phyloP scores from a whole-genome alignment of 2,113 vertebrate species.

The Shinisaurus crocodilurus region DNA sequence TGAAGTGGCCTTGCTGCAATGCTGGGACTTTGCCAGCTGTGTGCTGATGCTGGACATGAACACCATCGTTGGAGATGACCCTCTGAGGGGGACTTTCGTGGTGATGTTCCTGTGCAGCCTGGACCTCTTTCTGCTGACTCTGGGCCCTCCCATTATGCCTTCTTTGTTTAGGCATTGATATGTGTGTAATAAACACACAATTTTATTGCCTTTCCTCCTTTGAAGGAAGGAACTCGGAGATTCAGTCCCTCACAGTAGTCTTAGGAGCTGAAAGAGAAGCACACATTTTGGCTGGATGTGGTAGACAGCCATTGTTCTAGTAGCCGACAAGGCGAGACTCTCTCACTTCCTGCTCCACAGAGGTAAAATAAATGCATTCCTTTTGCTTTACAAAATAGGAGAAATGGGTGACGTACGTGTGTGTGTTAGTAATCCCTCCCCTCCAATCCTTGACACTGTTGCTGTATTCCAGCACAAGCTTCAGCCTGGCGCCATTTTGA shows the following conservation, averaged over 20 bases:
- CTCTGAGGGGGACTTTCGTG: neutral
- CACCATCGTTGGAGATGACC: neutral
- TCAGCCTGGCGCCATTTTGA: neutral
- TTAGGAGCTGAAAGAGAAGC: neutral
- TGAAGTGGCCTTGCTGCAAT: neutral
- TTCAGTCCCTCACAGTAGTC: neutral
- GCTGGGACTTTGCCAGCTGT: too few relatives aligned
- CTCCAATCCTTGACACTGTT: neutral
- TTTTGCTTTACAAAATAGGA: neutral
- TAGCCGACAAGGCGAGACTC: neutral
- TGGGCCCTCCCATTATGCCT: neutral
- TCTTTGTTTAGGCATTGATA: too few relatives aligned
- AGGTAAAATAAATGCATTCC: neutral
- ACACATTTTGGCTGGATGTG: neutral
- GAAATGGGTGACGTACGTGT: neutral
- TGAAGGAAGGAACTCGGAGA: neutral
- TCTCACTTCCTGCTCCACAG: neutral
- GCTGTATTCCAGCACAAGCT: neutral
- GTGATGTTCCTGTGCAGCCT: neutral
- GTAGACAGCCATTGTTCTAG: neutral
- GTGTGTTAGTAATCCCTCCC: neutral
- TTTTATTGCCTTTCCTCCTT: neutral
- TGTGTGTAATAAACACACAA: neutral
- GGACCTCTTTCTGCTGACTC: neutral
- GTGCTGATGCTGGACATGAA: neutral